Evolutionary conservation across 2,113 vertebrate genomes (phyloP).

Genomic region (Romanogobio albipinnatus): DNA sequence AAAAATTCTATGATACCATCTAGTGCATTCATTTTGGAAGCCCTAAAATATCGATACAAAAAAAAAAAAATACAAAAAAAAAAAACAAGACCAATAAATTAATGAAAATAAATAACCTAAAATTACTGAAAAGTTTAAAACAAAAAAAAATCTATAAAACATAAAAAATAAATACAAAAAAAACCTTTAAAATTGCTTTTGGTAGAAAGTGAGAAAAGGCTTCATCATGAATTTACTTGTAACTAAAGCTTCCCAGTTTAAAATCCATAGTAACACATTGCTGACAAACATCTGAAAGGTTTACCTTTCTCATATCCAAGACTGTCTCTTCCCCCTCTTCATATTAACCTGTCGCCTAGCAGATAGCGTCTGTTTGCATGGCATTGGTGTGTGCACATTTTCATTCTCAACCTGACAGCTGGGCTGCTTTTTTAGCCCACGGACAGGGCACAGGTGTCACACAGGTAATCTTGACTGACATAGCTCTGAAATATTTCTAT

Average conservation of each 20-base stretch:
- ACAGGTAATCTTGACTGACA: constrained; percentile 56
- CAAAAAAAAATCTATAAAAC: no score
- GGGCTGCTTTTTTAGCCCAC: constrained; percentile 40
- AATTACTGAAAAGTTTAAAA: no score
- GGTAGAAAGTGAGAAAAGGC: neutral
- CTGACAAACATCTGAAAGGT: constrained; percentile 51
- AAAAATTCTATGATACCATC: no score
- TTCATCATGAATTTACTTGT: neutral
- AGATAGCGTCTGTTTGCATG: constrained; percentile 32
- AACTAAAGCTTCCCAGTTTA: constrained; percentile 6
- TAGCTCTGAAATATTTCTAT: constrained; percentile 27
- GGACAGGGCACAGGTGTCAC: constrained; percentile 46
- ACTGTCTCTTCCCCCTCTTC: constrained; percentile 26
- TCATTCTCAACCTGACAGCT: constrained; percentile 47
- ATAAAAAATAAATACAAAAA: no score
- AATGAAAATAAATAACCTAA: no score
- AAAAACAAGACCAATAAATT: no score
- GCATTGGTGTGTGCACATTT: constrained; percentile 41
- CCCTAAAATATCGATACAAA: no score
- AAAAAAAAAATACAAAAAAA: no score
- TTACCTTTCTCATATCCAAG: constrained; percentile 50
- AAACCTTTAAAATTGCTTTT: no score
- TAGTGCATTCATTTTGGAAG: no score
- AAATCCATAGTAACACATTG: constrained; percentile 17
- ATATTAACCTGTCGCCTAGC: constrained; percentile 60